Evolutionary conservation across 2,113 vertebrate species (phyloP), one percentile per base, ranked within the genome.

Genomic region (Mola mola): DNA sequence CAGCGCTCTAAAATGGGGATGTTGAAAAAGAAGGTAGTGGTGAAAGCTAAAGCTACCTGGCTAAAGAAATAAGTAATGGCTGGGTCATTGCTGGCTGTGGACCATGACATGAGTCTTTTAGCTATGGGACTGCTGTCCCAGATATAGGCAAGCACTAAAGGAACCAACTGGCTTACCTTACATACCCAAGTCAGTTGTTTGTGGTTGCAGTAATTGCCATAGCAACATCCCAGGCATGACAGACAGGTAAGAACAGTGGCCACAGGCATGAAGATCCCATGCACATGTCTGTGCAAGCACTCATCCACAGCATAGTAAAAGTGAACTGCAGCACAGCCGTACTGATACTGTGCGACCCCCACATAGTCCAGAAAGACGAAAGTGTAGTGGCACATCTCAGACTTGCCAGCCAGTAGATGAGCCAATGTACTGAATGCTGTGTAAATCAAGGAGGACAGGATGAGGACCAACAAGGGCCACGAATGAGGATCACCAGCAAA

Each of bases 291-390:
- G 0, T 95, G 89, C 91, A 95, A 89, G 55, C 82, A 43, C 0
- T 94, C 92, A 65, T 95, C 94, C 0, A 93, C 90, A 29, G 92
- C 79, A 0, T 96, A 97, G 84, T 97, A 95, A 63, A 94, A 97
- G 66, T 98, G 96, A 0, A 57, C 92, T 22, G 93, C 34, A 1
- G 95, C 95, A 0, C 96, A 97, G 81, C 94, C 92, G 0, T 94
- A 97, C 87, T 98, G 96, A 74, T 98, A 97, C 40, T 94, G 67
- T 0, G 96, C 95, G 0, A 97, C 96, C 0, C 96, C 96, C 1
- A 98, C 91, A 0, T 98, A 98, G 87, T 98, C 96, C 91, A 98
- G 49, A 61, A 94, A 98, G 90, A 93, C 97, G 87, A 97, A 95
- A 15, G 83, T 13, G 10, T 93, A 95, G 72, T 98, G 94, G 72